Conservation (phyloP, 2,888 invertebrate species). For the Phalera bucephala region DNA sequence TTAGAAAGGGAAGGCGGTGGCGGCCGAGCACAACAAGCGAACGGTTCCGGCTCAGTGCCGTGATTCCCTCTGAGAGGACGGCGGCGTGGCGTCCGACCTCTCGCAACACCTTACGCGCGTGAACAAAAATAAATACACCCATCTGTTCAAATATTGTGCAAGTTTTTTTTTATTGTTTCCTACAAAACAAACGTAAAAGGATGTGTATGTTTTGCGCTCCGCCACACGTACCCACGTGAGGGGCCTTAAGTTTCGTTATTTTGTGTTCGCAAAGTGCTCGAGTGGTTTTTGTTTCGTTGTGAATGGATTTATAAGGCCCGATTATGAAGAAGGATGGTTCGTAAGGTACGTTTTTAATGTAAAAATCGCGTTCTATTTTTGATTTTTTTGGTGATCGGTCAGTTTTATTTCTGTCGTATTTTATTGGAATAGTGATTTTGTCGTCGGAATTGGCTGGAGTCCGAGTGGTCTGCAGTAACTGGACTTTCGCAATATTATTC, state of each 20-base stretch:
- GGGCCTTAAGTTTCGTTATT: slow-evolving; percentile 45
- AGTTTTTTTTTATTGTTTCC: slow-evolving; percentile 69
- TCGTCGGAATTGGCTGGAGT: slow-evolving; percentile 33
- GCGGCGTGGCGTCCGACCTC: slow-evolving; percentile 28
- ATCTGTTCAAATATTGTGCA: slow-evolving; percentile 79
- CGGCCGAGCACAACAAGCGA: slow-evolving; percentile 52
- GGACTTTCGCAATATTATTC: slow-evolving; percentile 81
- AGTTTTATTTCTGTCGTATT: slow-evolving; percentile 21
- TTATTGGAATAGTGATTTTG: slow-evolving; percentile 28
- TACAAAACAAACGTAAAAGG: slow-evolving; percentile 48
- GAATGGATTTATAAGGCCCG: slow-evolving; percentile 74
- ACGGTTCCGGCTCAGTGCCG: slow-evolving; percentile 58
- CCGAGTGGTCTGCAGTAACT: slow-evolving; percentile 51
- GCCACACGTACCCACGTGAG: slow-evolving; percentile 38
- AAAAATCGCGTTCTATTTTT: slow-evolving; percentile 42
- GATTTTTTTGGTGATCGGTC: slow-evolving; percentile 20
- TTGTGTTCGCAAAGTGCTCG: slow-evolving; percentile 67
- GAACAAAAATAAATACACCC: slow-evolving; percentile 73
- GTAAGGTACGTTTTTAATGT: slow-evolving; percentile 49
- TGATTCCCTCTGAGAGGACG: slow-evolving; percentile 53
- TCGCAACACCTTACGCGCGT: slow-evolving; percentile 51
- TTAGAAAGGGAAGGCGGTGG: slow-evolving; percentile 61
- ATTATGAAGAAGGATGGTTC: slow-evolving; percentile 68
- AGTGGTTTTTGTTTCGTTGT: slow-evolving; percentile 73
- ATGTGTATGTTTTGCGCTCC: slow-evolving; percentile 54